Conservation (phyloP, 2,888 invertebrate species). For the Sinohyriopsis cumingii region DNA sequence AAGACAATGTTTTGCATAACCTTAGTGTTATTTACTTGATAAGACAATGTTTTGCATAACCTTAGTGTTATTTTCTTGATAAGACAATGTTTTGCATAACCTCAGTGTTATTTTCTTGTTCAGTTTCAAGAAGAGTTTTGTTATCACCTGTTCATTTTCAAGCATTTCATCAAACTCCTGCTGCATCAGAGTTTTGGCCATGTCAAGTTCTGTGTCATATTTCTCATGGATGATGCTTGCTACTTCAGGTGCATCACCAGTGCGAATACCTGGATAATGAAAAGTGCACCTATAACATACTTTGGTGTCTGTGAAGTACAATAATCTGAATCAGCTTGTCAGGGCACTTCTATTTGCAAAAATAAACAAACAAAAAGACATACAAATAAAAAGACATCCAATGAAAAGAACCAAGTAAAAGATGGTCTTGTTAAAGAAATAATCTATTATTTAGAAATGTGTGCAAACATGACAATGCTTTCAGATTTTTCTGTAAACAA, state of each 20-base stretch:
- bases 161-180: constrained; percentile 63
- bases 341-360: too few species aligned
- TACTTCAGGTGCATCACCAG: constrained; percentile 50
- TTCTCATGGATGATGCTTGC: constrained; percentile 57
- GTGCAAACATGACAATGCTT: too few species aligned
- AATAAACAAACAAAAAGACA: too few species aligned
- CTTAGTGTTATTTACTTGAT: background rate
- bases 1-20: too few species aligned
- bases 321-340: too few species aligned
- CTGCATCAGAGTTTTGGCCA: constrained; percentile 59
- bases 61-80: background rate
- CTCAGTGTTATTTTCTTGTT: constrained; percentile 19
- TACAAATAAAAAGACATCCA: too few species aligned
- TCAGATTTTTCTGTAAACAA: too few species aligned
- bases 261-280: constrained; percentile 31
- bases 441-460: too few species aligned
- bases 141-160: constrained; percentile 59
- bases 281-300: too few species aligned
- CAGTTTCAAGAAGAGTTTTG: constrained; percentile 17
- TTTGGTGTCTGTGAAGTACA: background rate
- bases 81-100: constrained; percentile 4
- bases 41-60: too few species aligned
- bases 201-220: constrained; percentile 60
- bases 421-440: too few species aligned
- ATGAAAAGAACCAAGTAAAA: too few species aligned